Evolutionary conservation across 2,888 invertebrate species (phyloP).

Genomic region (Argynnis bischoffii): DNA sequence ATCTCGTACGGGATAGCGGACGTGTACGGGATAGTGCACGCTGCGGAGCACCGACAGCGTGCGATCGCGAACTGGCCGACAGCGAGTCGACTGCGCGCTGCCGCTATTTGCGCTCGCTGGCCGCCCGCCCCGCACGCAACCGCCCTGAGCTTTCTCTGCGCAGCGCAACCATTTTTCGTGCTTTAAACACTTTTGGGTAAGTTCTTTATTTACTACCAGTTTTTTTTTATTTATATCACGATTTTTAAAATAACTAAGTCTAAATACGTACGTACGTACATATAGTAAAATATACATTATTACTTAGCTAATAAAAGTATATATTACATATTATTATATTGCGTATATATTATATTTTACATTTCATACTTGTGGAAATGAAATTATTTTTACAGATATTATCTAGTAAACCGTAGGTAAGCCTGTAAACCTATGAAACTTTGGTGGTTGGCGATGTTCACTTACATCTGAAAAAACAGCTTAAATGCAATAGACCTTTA

Average conservation of each 20-base stretch:
- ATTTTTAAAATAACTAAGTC: no score
- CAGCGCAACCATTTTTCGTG: slow-evolving; percentile 68
- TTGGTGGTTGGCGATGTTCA: no score
- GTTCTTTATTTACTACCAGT: slow-evolving; percentile 17
- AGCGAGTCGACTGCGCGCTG: slow-evolving; percentile 63
- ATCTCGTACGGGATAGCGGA: slow-evolving; percentile 16
- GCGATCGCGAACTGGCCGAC: slow-evolving; percentile 53
- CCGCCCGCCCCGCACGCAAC: slow-evolving; percentile 53
- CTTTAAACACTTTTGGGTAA: slow-evolving; percentile 32
- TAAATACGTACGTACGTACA: not conserved
- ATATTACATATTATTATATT: no score
- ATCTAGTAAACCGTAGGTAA: no score
- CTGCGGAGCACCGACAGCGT: slow-evolving; percentile 44
- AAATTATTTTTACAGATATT: no score
- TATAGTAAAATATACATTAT: not conserved
- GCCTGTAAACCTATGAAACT: no score
- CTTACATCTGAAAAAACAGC: no score
- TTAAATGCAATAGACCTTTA: no score
- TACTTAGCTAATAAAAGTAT: not conserved
- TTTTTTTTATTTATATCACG: no score
- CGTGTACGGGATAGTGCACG: slow-evolving; percentile 18
- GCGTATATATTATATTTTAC: no score
- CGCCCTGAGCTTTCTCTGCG: slow-evolving; percentile 77
- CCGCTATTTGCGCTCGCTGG: slow-evolving; percentile 69
- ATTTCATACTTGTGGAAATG: no score